Percentiles rank a stretch among this genome's conserved stretches.
Conservation (phyloP, 2,888 invertebrate species). For the Gymnosoma rotundatum region DNA sequence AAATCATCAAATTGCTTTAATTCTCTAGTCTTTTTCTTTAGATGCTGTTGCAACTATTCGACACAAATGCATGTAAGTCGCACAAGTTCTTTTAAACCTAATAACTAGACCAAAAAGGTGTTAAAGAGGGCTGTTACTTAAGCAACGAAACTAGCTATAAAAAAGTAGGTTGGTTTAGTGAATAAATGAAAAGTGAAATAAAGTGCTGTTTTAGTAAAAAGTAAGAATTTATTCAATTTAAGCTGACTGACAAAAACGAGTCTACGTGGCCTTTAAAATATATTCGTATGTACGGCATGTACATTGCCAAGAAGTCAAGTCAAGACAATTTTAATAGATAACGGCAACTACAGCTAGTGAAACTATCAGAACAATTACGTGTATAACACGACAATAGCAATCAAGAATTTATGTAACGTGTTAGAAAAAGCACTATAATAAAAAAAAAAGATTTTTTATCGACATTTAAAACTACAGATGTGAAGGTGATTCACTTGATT, state of each 20-base stretch:
- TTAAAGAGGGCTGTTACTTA: constrained; percentile 16
- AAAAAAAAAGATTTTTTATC: neutral
- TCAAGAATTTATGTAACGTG: constrained; percentile 55
- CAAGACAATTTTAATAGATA: constrained; percentile 33
- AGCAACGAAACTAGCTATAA: neutral
- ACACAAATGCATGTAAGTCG: constrained; percentile 33
- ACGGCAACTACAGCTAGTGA: constrained; percentile 19
- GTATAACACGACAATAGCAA: constrained; percentile 22
- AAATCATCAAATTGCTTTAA: constrained; percentile 47
- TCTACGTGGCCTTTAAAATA: constrained; percentile 49
- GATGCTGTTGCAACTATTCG: constrained; percentile 4
- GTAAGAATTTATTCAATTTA: constrained; percentile 66
- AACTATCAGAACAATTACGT: constrained; percentile 17
- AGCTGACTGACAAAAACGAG: constrained; percentile 9
- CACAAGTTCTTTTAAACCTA: constrained; percentile 8
- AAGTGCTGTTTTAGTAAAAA: constrained; percentile 62
- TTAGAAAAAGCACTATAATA: constrained; percentile 31
- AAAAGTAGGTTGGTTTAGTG: constrained; percentile 31
- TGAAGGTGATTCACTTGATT: constrained; percentile 3
- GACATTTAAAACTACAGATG: constrained; percentile 28
- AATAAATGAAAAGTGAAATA: constrained; percentile 60
- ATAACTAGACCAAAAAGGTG: constrained; percentile 48
- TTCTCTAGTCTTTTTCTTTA: neutral
- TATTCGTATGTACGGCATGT: neutral
- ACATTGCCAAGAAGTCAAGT: constrained; percentile 4